phyloP scores from a whole-genome alignment of 2,797 vertebrate species.

The Margarornis squamiger region DNA sequence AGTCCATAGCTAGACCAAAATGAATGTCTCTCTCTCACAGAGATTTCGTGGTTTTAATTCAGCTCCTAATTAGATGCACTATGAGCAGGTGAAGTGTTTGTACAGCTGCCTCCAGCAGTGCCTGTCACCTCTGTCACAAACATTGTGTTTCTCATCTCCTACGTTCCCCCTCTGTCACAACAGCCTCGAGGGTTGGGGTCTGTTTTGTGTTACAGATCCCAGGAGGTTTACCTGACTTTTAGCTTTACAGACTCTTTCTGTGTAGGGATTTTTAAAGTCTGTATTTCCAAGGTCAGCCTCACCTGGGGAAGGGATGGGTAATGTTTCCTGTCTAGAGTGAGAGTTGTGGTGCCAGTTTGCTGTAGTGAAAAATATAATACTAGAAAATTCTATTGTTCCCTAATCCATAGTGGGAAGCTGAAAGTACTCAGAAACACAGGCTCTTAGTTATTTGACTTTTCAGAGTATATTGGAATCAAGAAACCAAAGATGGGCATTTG shows the following conservation, averaged over 20 bases:
- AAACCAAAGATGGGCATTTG: constrained; percentile 43
- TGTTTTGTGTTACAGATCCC: background rate
- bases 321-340: background rate
- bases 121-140: background rate
- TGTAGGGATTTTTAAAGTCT: background rate
- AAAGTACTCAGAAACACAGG: constrained; percentile 10
- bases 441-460: constrained; percentile 49
- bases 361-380: background rate
- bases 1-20: background rate
- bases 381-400: background rate
- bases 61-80: background rate
- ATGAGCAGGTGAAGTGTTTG: background rate
- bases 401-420: background rate
- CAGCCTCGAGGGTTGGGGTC: background rate
- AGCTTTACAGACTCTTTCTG: background rate
- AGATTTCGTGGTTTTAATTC: background rate
- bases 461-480: constrained; percentile 54
- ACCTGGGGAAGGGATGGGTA: background rate
- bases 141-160: background rate
- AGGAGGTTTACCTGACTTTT: background rate
- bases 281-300: background rate
- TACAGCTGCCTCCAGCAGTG: background rate
- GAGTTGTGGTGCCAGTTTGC: background rate
- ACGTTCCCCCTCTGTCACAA: background rate
- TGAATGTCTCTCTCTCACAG: background rate